phyloP scores from a whole-genome alignment of 2,888 invertebrate species.

The Panzeria rudis region DNA sequence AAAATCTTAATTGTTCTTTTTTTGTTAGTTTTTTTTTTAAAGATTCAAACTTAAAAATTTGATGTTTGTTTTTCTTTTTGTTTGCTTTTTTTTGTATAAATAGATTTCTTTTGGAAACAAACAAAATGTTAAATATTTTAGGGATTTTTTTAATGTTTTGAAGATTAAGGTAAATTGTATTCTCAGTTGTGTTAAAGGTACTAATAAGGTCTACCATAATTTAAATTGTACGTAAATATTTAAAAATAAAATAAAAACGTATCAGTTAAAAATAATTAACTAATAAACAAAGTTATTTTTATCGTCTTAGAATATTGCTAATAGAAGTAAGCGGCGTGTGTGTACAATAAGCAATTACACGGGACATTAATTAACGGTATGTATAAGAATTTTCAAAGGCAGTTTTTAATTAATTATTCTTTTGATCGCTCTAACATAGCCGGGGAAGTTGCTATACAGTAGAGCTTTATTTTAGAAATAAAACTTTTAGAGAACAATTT shows the following conservation, averaged over 20 bases:
- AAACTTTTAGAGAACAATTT: background rate
- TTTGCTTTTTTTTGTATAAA: constrained; percentile 54
- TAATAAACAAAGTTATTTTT: constrained; percentile 18
- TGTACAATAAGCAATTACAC: constrained; percentile 4
- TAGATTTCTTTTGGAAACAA: constrained; percentile 49
- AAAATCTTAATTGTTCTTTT: constrained; percentile 40
- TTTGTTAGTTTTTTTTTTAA: constrained; percentile 66
- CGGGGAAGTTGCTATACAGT: constrained; percentile 83
- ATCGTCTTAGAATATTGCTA: constrained; percentile 73
- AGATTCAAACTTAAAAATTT: constrained; percentile 77
- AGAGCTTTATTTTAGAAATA: constrained; percentile 75
- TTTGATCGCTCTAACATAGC: constrained; percentile 81
- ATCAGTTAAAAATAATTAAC: background rate
- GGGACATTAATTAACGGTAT: background rate
- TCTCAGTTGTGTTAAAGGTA: constrained; percentile 58
- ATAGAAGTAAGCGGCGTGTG: constrained; percentile 73
- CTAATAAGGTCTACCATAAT: constrained; percentile 23
- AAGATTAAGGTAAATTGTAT: constrained; percentile 60
- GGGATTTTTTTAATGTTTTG: constrained; percentile 39
- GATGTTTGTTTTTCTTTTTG: constrained; percentile 46
- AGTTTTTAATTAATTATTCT: constrained; percentile 26
- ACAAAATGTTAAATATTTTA: constrained; percentile 61
- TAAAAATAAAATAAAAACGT: background rate
- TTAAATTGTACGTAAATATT: background rate
- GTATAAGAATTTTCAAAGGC: background rate